phyloP scores from a whole-genome alignment of 2,888 invertebrate species.

The Branchellion lobata region DNA sequence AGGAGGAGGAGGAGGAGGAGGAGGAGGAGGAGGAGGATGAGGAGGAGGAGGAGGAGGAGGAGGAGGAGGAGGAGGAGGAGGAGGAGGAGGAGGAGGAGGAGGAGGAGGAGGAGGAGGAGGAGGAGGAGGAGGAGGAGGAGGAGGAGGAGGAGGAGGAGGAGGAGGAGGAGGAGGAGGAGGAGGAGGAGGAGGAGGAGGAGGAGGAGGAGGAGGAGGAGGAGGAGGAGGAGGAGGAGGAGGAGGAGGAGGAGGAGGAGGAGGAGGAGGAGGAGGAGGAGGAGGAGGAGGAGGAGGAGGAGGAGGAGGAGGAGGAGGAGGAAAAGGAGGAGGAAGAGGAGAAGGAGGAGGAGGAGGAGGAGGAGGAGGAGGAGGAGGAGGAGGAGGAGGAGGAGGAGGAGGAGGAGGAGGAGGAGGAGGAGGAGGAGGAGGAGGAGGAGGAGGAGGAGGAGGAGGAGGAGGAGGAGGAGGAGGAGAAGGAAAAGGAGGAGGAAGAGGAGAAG shows the following conservation, averaged over 20 bases:
- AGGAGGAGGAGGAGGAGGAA: background rate
- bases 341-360: background rate
- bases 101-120: background rate
- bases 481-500: too few relatives aligned
- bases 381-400: background rate
- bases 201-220: background rate
- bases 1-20: too few relatives aligned
- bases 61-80: background rate
- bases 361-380: background rate
- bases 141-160: background rate
- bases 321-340: background rate
- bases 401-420: background rate
- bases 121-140: background rate
- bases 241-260: background rate
- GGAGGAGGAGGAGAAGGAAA: too few relatives aligned
- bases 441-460: too few relatives aligned
- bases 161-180: background rate
- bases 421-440: background rate
- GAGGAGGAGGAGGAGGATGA: too few relatives aligned
- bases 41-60: background rate
- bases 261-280: background rate
- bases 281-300: background rate
- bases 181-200: conserved; percentile 11
- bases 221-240: background rate
- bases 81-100: background rate